These are phyloP conservation scores for Meloidogyne chitwoodi DNA, from an alignment of 1,140 invertebrate species.

Conservation along the genomic window DNA sequence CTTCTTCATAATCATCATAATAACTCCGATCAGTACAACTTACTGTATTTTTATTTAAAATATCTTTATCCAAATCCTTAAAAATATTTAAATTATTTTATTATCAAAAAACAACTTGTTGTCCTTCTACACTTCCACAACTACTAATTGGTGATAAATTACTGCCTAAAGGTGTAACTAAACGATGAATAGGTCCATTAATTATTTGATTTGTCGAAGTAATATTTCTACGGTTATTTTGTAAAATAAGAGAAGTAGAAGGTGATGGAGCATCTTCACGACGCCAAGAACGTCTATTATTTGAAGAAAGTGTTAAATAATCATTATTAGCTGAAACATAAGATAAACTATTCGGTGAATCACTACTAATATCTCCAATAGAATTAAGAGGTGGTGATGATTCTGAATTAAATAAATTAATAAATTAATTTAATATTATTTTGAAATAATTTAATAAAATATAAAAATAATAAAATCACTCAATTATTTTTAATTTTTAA, in stretches of 20 bases:
- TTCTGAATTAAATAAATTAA: no score
- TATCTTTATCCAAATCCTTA: not conserved
- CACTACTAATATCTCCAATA: not conserved
- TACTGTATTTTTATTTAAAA: not conserved
- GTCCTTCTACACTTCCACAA: constrained; percentile 15
- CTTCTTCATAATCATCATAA: not conserved
- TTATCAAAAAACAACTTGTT: not conserved
- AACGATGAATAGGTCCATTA: not conserved
- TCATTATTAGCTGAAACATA: not conserved
- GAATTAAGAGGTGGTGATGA: not conserved
- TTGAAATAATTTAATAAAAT: not conserved
- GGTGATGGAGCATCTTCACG: constrained; percentile 18
- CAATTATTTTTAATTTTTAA: no score
- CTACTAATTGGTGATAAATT: constrained; percentile 18
- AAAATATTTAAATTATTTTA: not conserved
- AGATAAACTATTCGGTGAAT: not conserved
- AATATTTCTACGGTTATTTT: not conserved
- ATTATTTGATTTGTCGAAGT: not conserved
- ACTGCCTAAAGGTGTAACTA: not conserved
- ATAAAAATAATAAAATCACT: not conserved
- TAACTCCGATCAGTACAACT: not conserved
- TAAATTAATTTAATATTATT: no score
- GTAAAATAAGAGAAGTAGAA: not conserved
- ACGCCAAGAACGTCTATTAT: not conserved
- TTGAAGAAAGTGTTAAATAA: not conserved